Conservation (phyloP, 2,888 invertebrate species). For the Ceramica pisi region DNA sequence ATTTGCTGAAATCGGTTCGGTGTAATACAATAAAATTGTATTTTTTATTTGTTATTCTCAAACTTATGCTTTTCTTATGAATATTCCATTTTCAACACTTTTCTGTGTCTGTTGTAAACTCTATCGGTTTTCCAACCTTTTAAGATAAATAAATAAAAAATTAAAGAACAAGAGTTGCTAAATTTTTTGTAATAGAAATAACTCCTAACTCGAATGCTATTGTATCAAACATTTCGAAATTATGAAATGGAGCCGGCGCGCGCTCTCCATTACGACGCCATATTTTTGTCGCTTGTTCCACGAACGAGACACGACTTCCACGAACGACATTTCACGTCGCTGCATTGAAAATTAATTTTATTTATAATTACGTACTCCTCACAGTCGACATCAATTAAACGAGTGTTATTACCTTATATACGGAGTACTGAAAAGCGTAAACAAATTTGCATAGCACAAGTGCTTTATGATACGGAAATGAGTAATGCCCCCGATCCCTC, state of each 20-base stretch:
- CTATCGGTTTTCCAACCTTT: background rate
- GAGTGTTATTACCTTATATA: slow-evolving; percentile 59
- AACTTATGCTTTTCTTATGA: background rate
- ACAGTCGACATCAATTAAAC: slow-evolving; percentile 45
- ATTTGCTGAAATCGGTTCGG: background rate
- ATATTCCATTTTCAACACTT: background rate
- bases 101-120: background rate
- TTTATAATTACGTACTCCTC: slow-evolving; percentile 48
- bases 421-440: slow-evolving; percentile 48
- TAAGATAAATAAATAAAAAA: background rate
- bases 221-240: slow-evolving; percentile 28
- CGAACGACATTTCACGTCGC: slow-evolving; percentile 12
- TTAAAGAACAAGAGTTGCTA: background rate
- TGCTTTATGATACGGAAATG: slow-evolving; percentile 78
- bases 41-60: slow-evolving; percentile 1
- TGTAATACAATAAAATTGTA: background rate
- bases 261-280: slow-evolving; percentile 13
- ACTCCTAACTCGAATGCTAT: slow-evolving; percentile 19
- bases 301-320: slow-evolving; percentile 18
- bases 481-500: slow-evolving; percentile 65
- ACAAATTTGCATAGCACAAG: slow-evolving; percentile 65
- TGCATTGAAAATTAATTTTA: slow-evolving; percentile 52
- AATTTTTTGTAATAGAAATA: slow-evolving; percentile 1
- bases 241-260: slow-evolving; percentile 14
- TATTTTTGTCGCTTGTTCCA: slow-evolving; percentile 29